phyloP scores from a whole-genome alignment of 2,113 vertebrate genomes.

The Anser cygnoides region DNA sequence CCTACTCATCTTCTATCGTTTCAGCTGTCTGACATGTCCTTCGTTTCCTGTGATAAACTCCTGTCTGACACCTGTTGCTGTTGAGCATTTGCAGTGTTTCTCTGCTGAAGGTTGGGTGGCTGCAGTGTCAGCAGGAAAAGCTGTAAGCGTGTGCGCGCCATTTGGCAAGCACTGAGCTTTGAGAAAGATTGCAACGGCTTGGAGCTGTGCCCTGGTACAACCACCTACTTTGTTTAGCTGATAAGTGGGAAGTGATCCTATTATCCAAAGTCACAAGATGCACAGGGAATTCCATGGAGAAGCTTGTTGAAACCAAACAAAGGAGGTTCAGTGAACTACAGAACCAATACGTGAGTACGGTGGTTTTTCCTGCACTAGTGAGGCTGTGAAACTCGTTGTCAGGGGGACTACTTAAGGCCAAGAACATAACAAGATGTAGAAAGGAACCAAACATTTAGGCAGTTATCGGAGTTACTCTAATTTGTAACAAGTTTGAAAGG shows the following conservation, averaged over 20 bases:
- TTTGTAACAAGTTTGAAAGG: not conserved
- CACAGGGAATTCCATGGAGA: not conserved
- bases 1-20: not conserved
- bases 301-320: not conserved
- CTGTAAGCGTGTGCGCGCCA: not conserved
- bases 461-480: not conserved
- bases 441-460: not conserved
- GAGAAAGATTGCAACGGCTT: not conserved
- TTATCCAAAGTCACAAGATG: not conserved
- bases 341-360: not conserved
- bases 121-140: constrained; percentile 36
- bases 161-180: not conserved
- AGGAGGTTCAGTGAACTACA: not conserved
- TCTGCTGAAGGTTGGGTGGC: not conserved
- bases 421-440: not conserved
- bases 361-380: not conserved
- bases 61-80: not conserved
- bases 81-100: not conserved
- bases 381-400: not conserved
- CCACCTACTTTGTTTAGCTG: not conserved
- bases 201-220: not conserved
- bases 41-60: not conserved
- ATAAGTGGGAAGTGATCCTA: rapidly evolving
- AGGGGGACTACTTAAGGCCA: not conserved
- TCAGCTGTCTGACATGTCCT: not conserved